A percentile compares a stretch with the other conserved stretches of the same genome.
phyloP scores from a whole-genome alignment of 2,113 vertebrate genomes.

The Rhegmatorhina hoffmannsi region DNA sequence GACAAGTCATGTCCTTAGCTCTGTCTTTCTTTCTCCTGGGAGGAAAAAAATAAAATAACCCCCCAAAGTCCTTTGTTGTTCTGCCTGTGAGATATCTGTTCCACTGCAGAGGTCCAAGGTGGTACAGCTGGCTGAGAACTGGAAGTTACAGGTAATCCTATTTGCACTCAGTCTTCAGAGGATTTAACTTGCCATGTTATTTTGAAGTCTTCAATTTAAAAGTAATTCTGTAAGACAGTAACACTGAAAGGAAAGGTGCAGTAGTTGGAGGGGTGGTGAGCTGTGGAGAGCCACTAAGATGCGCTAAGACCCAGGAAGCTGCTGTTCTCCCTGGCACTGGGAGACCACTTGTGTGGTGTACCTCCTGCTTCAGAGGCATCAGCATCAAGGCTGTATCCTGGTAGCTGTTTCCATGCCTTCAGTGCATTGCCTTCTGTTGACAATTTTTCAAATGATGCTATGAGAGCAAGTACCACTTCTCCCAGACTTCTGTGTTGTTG shows the following conservation, averaged over 20 bases:
- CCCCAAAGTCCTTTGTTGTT: background rate
- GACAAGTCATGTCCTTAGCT: background rate
- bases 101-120: background rate
- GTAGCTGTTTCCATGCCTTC: background rate
- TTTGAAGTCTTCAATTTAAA: background rate
- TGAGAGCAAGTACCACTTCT: background rate
- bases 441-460: background rate
- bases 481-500: background rate
- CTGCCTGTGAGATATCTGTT: background rate
- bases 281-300: background rate
- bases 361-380: background rate
- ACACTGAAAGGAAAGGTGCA: no score
- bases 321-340: background rate
- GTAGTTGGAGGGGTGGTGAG: background rate
- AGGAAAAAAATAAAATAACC: background rate
- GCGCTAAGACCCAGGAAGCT: background rate
- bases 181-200: background rate
- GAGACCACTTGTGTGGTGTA: no score
- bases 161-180: background rate
- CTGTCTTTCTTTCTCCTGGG: background rate
- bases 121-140: background rate
- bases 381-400: accelerated
- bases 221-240: background rate
- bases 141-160: background rate
- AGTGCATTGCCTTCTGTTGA: background rate